Base-by-base conservation (phyloP, 2,888 invertebrate genomes). In the Drosophila nr. medialis region DNA sequence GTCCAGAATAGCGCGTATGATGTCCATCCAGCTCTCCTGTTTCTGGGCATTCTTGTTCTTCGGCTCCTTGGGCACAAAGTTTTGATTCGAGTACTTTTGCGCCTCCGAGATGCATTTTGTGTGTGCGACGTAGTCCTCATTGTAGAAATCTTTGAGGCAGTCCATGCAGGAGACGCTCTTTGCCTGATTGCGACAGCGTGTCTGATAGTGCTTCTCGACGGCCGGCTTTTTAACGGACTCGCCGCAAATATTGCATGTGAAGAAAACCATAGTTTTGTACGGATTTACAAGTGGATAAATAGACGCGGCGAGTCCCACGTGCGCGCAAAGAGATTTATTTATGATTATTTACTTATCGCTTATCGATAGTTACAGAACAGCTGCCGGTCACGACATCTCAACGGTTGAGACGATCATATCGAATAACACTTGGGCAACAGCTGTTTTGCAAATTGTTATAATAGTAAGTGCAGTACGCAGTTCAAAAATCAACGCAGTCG, bases 231-330 rank as follows among this genome's bases (percentile, higher is more conserved):
- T 98, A 40, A 98, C 93, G 45, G 97, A 96, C 72, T 97, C 97
- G 0, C 98, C 98, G 92, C 99, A 99, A 81, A 96, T 95, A 86
- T 97, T 96, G 92, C 99, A 99, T 15, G 97, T 97, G 92, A 99
- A 99, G 62, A 98, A 96, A 50, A 99, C 99, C 99, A 99, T 99
- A 70, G 21, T 61, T 21, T 54, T 59, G 60, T 32, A 10, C 5
- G 18, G 1, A 32, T 40, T 53, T 51, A 36, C 4, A 56, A 45
- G 18, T 27, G 38, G 36, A 64, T 30, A 50, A 36, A 56, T 29
- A 64, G 59, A 64, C 27, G 60, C 62, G 32, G 36, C 5, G 30
- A 21, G 21, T 56, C 30, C 75, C 77, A 77, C 77, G 77, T 77
- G 77, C 80, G 80, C 55, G 64, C 62, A 42, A 15, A 29, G 21